Percentiles rank a stretch among this genome's conserved stretches.
These are phyloP conservation scores for Odocoileus virginianus DNA, from an alignment of 2,113 vertebrate genomes.

Conservation along the genomic window DNA sequence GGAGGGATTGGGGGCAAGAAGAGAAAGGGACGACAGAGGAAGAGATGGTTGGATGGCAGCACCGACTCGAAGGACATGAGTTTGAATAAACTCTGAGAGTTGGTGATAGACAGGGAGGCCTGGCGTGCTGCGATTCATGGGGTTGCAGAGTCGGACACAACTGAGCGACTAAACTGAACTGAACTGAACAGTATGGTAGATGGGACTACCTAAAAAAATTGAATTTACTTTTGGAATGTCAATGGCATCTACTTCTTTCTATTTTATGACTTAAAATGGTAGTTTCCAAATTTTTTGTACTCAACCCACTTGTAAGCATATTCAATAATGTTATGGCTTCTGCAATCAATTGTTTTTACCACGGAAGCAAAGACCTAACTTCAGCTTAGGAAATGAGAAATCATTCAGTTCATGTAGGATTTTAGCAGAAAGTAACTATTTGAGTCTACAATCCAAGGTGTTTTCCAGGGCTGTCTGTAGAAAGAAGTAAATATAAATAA, in stretches of 20 bases:
- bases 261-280: slow-evolving; percentile 7
- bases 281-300: slow-evolving; percentile 22
- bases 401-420: background rate
- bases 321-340: background rate
- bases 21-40: too few species aligned
- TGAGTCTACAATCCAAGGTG: background rate
- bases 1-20: too few species aligned
- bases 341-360: background rate
- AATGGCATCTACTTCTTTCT: background rate
- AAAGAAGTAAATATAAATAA: slow-evolving; percentile 10
- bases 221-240: slow-evolving; percentile 11
- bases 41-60: too few species aligned
- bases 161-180: too few species aligned
- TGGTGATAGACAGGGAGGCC: too few species aligned
- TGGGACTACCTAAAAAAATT: background rate
- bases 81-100: too few species aligned
- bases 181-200: background rate
- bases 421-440: background rate
- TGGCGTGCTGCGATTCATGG: too few species aligned
- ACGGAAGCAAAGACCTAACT: background rate
- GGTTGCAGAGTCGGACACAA: too few species aligned
- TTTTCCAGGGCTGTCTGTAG: background rate
- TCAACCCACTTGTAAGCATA: background rate
- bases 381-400: background rate
- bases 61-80: too few species aligned